A percentile compares a stretch with the other conserved stretches of the same genome.
These are phyloP conservation scores for Idaea aversata DNA, from an alignment of 2,888 invertebrate genomes.

Conservation along the genomic window DNA sequence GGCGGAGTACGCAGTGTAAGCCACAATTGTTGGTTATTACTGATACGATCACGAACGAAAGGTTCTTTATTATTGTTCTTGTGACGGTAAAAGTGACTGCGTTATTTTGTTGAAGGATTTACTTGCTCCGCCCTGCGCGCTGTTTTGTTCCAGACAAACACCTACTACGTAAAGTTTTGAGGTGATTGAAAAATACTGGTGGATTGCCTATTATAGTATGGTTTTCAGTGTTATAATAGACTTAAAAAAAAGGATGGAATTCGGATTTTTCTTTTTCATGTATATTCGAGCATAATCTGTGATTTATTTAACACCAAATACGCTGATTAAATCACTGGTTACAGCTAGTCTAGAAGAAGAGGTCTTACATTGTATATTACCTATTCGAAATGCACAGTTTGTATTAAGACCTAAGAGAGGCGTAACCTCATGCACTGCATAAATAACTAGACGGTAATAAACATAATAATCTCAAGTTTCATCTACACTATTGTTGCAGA, in stretches of 20 bases:
- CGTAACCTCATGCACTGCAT: constrained; percentile 20
- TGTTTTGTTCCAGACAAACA: no score
- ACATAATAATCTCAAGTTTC: constrained; percentile 26
- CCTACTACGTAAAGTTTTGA: no score
- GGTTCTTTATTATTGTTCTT: neutral
- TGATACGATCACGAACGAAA: neutral
- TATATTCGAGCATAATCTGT: no score
- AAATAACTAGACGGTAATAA: constrained; percentile 24
- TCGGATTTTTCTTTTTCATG: no score
- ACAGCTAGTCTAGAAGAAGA: no score
- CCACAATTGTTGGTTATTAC: constrained; percentile 1
- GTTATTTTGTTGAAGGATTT: neutral
- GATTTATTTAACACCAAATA: no score
- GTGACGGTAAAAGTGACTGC: neutral
- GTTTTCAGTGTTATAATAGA: no score
- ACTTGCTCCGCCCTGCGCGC: no score
- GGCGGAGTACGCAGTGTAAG: neutral
- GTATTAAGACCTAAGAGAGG: constrained; percentile 23
- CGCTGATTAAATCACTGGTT: no score
- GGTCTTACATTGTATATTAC: neutral
- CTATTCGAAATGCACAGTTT: neutral
- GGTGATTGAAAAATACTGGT: no score
- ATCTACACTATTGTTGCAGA: constrained; percentile 26
- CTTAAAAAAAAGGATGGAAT: no score
- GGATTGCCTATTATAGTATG: no score